phyloP scores from a whole-genome alignment of 2,888 invertebrate genomes.

The Torymus tubicola region DNA sequence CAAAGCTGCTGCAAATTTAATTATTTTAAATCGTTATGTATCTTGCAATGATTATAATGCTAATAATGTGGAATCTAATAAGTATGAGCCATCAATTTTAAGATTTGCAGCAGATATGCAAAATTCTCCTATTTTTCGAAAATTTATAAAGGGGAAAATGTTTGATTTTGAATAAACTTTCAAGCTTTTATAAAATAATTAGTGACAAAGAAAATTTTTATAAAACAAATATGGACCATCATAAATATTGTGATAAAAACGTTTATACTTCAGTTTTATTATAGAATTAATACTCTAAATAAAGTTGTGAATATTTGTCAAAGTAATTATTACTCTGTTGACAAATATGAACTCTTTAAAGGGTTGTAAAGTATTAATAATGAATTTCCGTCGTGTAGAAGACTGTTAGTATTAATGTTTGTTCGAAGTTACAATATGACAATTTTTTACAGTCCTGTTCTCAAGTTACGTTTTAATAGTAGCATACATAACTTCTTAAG shows the following conservation, averaged over 20 bases:
- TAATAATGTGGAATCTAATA: conserved; percentile 41
- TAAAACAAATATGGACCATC: conserved; percentile 42
- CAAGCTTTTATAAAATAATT: conserved; percentile 20
- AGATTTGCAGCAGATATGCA: conserved; percentile 77
- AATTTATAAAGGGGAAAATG: conserved; percentile 51
- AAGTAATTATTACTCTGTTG: neutral
- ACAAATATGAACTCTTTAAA: conserved; percentile 45
- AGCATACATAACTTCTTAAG: neutral
- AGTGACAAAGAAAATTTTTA: conserved; percentile 27
- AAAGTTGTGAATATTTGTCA: conserved; percentile 26
- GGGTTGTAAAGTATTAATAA: conserved; percentile 47
- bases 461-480: conserved; percentile 4
- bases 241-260: conserved; percentile 48
- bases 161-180: conserved; percentile 50
- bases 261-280: conserved; percentile 19
- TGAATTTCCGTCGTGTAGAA: conserved; percentile 55
- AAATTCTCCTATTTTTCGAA: conserved; percentile 65
- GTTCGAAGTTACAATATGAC: neutral
- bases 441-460: neutral
- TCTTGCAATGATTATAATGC: conserved; percentile 62
- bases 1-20: conserved; percentile 63
- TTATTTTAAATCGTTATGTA: conserved; percentile 66
- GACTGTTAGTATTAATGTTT: conserved; percentile 43
- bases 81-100: conserved; percentile 78
- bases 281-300: conserved; percentile 8